A percentile compares a stretch with the other conserved stretches of the same genome.
These are phyloP conservation scores for Muschampia plurimacula DNA, from an alignment of 2,888 invertebrate species.

Conservation along the genomic window DNA sequence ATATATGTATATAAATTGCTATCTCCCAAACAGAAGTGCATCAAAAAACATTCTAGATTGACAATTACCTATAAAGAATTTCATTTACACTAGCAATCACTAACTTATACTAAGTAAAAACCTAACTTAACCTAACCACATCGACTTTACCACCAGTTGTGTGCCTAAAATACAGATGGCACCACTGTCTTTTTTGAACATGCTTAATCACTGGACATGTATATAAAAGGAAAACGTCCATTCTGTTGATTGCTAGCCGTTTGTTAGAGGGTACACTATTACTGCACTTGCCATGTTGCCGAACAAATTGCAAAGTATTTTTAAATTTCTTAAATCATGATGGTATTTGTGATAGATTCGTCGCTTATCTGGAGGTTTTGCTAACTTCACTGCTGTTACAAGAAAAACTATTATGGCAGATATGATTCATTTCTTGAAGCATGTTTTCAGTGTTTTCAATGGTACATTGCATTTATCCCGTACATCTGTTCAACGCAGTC, in stretches of 20 bases:
- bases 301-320: neutral
- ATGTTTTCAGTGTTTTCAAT: neutral
- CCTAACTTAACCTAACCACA: neutral
- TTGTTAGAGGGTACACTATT: no score
- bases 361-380: no score
- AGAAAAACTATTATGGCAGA: neutral
- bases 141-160: neutral
- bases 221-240: constrained; percentile 30
- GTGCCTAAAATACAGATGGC: neutral
- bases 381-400: neutral
- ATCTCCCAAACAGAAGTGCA: no score
- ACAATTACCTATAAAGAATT: neutral
- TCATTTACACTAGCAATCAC: neutral
- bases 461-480: neutral
- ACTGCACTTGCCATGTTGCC: neutral
- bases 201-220: constrained; percentile 13
- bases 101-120: constrained; percentile 4
- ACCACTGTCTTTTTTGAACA: neutral
- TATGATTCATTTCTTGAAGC: neutral
- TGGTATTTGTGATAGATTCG: no score
- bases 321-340: neutral
- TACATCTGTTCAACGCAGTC: neutral
- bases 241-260: neutral
- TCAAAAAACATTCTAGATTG: neutral
- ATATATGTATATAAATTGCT: neutral